Percentiles rank a stretch among this genome's conserved stretches.
Evolutionary conservation across 1,140 invertebrate species (phyloP).

Genomic region (Neodiprion fabricii): DNA sequence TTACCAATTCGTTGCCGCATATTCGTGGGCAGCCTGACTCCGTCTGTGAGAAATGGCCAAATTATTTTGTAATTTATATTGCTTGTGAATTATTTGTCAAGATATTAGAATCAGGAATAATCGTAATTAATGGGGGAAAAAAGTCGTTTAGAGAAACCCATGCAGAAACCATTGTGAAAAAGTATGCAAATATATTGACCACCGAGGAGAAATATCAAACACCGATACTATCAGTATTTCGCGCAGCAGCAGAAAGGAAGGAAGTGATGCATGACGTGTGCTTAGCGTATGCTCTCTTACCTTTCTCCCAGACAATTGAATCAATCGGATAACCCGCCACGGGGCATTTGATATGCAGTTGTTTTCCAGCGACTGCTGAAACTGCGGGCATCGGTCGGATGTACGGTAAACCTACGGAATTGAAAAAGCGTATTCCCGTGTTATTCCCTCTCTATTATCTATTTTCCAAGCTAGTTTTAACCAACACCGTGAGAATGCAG

Average conservation of each 20-base stretch:
- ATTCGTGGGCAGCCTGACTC: conserved; percentile 69
- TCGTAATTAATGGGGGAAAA: no score
- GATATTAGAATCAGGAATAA: no score
- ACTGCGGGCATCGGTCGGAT: conserved; percentile 72
- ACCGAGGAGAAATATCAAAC: no score
- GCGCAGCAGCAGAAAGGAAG: no score
- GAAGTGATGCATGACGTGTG: background rate
- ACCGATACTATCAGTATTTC: no score
- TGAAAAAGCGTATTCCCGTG: conserved; percentile 26
- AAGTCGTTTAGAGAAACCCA: no score
- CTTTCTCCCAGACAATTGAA: conserved; percentile 71
- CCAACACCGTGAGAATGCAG: no score
- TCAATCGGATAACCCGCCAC: conserved; percentile 76
- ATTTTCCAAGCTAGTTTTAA: no score
- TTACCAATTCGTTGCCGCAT: conserved; percentile 73
- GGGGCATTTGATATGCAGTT: conserved; percentile 71
- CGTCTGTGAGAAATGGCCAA: conserved; percentile 59
- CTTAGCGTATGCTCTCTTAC: conserved; percentile 48
- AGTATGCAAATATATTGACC: no score
- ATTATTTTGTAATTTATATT: background rate
- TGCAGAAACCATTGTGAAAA: no score
- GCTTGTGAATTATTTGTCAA: no score
- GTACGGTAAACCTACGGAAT: conserved; percentile 67
- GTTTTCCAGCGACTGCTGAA: conserved; percentile 72
- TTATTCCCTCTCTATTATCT: background rate